phyloP scores from a whole-genome alignment of 2,113 vertebrate species.

The Aegithalos caudatus region DNA sequence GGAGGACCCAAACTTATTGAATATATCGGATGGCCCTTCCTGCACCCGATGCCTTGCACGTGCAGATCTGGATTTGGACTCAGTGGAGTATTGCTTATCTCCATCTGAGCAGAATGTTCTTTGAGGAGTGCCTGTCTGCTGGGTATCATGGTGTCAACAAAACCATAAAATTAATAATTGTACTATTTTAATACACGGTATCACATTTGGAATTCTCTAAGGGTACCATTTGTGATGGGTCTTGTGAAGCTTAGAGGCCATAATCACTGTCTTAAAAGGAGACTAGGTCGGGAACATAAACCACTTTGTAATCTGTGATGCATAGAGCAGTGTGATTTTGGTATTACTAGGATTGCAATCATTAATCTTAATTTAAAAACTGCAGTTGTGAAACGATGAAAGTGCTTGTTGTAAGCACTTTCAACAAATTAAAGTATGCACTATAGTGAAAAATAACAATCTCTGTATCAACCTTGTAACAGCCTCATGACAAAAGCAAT shows the following conservation, averaged over 20 bases:
- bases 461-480: neutral
- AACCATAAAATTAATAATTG: neutral
- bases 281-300: neutral
- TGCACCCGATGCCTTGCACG: accelerated
- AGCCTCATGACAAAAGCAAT: neutral
- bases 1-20: neutral
- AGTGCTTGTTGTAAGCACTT: neutral
- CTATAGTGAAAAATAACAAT: neutral
- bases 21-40: neutral
- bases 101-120: neutral
- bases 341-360: neutral
- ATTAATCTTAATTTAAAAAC: neutral
- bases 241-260: neutral
- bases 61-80: neutral
- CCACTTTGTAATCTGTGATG: neutral
- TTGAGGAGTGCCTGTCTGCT: neutral
- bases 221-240: neutral
- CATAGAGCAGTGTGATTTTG: neutral
- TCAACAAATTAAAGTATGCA: neutral
- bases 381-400: neutral
- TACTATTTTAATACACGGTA: neutral
- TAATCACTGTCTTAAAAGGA: neutral
- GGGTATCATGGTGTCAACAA: neutral
- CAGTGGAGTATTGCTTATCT: neutral
- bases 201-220: neutral